phyloP scores from a whole-genome alignment of 2,113 vertebrate genomes.

The Petaurus breviceps region DNA sequence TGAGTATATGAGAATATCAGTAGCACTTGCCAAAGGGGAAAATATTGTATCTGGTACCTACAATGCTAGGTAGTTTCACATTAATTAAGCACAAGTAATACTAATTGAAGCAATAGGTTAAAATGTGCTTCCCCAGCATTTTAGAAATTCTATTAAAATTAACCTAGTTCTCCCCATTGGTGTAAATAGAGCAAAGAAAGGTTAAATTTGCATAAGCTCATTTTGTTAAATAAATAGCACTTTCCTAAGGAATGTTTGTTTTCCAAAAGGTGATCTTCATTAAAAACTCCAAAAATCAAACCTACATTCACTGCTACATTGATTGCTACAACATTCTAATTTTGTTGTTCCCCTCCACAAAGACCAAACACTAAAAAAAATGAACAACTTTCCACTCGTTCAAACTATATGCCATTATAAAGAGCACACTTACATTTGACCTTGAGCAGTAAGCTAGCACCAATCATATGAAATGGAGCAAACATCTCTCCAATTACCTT shows the following conservation, averaged over 20 bases:
- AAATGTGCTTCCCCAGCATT: constrained; percentile 55
- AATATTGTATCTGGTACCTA: neutral
- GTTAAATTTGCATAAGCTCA: constrained; percentile 37
- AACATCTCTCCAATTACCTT: neutral
- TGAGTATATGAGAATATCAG: constrained; percentile 51
- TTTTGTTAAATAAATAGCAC: constrained; percentile 7
- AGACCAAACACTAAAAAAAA: constrained; percentile 55
- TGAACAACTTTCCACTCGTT: constrained; percentile 24
- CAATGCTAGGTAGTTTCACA: neutral
- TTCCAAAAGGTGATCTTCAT: neutral
- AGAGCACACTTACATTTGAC: neutral
- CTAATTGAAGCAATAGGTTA: neutral
- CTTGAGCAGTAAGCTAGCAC: neutral
- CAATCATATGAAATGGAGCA: neutral
- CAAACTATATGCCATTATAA: constrained; percentile 31
- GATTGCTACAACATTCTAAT: neutral
- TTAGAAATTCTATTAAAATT: constrained; percentile 44
- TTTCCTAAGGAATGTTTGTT: constrained; percentile 25
- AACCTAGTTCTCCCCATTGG: constrained; percentile 30
- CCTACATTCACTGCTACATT: neutral
- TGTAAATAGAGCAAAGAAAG: constrained; percentile 13
- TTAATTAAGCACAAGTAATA: constrained; percentile 27
- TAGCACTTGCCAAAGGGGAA: constrained; percentile 45
- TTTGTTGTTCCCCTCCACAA: constrained; percentile 24
- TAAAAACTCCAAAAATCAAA: neutral